Evolutionary conservation across 2,888 invertebrate genomes (phyloP).

Genomic region (Amitus sp.): DNA sequence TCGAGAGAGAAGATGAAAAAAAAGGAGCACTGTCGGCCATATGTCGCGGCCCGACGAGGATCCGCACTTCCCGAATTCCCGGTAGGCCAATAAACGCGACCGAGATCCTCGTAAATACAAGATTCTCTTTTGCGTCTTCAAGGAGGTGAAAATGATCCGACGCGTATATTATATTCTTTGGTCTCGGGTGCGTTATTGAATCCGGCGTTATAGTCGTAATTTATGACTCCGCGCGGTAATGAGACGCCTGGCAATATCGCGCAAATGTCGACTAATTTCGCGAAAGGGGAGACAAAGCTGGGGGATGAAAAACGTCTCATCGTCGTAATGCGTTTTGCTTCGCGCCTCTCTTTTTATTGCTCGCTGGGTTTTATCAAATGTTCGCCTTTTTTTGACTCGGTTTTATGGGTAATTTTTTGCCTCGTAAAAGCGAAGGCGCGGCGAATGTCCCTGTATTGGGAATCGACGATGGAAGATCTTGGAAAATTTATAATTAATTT

Average conservation of each 20-base stretch:
- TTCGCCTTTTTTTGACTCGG: too few species aligned
- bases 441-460: too few species aligned
- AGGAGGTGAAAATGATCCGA: background rate
- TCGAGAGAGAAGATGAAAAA: conserved; percentile 32
- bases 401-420: too few species aligned
- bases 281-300: background rate
- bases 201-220: background rate
- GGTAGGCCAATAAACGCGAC: conserved; percentile 20
- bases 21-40: conserved; percentile 24
- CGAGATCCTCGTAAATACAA: background rate
- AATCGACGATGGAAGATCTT: too few species aligned
- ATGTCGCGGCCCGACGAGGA: conserved; percentile 31
- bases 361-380: too few species aligned
- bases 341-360: too few species aligned
- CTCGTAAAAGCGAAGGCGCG: too few species aligned
- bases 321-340: too few species aligned
- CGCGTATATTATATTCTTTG: background rate
- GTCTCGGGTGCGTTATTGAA: conserved; percentile 2
- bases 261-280: conserved; percentile 5
- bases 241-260: conserved; percentile 8
- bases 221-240: conserved; percentile 6
- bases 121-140: too few species aligned
- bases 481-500: too few species aligned
- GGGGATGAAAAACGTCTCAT: too few species aligned
- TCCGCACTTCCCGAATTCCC: conserved; percentile 31